Conservation (phyloP, 2,888 invertebrate genomes). For the Drosophila nr. perissopoda region DNA sequence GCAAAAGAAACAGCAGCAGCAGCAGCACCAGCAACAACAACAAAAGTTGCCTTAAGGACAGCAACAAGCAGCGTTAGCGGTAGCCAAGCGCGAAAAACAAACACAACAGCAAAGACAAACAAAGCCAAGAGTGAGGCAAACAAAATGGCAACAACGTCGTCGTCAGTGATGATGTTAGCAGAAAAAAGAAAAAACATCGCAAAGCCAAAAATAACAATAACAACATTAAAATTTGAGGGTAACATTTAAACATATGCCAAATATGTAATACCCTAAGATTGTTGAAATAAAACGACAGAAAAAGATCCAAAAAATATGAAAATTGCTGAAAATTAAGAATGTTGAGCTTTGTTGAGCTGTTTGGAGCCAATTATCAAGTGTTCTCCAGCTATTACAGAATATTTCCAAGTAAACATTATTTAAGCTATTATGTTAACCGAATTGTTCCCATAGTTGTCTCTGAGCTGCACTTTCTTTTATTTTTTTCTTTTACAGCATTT, state of each 20-base stretch:
- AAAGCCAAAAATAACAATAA: not conserved
- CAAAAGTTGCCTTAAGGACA: conserved; percentile 33
- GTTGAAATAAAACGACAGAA: not conserved
- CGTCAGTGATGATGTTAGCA: conserved; percentile 7
- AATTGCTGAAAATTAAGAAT: too few relatives aligned
- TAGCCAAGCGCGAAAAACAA: conserved; percentile 28
- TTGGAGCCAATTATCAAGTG: not conserved
- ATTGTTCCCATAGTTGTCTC: conserved; percentile 15
- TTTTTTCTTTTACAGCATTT: not conserved
- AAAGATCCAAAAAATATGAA: not conserved
- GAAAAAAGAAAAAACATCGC: not conserved
- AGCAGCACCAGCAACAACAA: conserved; percentile 3
- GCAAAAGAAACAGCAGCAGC: conserved; percentile 18
- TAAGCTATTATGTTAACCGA: not conserved
- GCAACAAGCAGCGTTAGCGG: conserved; percentile 18
- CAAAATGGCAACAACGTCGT: conserved; percentile 53
- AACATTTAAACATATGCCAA: conserved; percentile 1
- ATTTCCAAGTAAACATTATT: not conserved
- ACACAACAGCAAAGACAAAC: conserved; percentile 29
- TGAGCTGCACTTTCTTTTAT: not conserved
- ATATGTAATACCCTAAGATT: conserved; percentile 19
- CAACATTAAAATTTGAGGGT: conserved; percentile 1
- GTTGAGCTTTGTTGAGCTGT: not conserved
- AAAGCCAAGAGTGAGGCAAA: conserved; percentile 57
- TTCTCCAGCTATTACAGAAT: not conserved